Conservation (phyloP, 2,888 invertebrate species). For the Drosophila nr. perissopoda region DNA sequence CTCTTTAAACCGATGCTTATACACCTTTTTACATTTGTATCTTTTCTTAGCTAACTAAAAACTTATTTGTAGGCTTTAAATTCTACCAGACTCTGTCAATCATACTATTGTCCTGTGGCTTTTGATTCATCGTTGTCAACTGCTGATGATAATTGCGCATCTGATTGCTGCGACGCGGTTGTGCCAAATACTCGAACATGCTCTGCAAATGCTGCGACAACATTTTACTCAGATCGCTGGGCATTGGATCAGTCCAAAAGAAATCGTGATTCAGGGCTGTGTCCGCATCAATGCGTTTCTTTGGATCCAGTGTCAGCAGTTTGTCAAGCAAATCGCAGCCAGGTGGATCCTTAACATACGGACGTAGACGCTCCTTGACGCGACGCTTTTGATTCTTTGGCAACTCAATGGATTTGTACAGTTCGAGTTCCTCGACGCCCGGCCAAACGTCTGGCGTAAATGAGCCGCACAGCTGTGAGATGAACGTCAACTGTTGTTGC, state of each 20-base stretch:
- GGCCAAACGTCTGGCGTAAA: slow-evolving; percentile 97
- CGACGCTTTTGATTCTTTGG: slow-evolving; percentile 94
- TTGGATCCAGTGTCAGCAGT: slow-evolving; percentile 95
- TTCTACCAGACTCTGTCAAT: slow-evolving; percentile 93
- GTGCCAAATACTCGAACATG: slow-evolving; percentile 97
- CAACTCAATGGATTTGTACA: slow-evolving; percentile 94
- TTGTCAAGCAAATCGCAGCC: slow-evolving; percentile 97
- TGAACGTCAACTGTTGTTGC: slow-evolving; percentile 96
- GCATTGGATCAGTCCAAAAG: slow-evolving; percentile 99
- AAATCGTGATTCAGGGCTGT: slow-evolving; percentile 98
- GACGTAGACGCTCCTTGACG: slow-evolving; percentile 93
- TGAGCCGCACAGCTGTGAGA: slow-evolving; percentile 98
- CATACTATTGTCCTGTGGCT: slow-evolving; percentile 92
- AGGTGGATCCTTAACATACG: slow-evolving; percentile 95
- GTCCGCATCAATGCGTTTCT: slow-evolving; percentile 94
- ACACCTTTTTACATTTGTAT: slow-evolving; percentile 19
- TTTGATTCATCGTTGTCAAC: slow-evolving; percentile 85
- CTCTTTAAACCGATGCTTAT: slow-evolving; percentile 16
- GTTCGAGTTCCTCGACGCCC: slow-evolving; percentile 94
- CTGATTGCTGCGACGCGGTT: slow-evolving; percentile 90
- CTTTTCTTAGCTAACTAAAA: slow-evolving; percentile 16
- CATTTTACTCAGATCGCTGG: slow-evolving; percentile 95
- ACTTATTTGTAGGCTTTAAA: background rate
- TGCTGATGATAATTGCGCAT: slow-evolving; percentile 90
- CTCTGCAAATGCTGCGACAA: slow-evolving; percentile 94